Base-by-base conservation (phyloP, 1,140 invertebrate genomes). In the Bombus vancouverensis region DNA sequence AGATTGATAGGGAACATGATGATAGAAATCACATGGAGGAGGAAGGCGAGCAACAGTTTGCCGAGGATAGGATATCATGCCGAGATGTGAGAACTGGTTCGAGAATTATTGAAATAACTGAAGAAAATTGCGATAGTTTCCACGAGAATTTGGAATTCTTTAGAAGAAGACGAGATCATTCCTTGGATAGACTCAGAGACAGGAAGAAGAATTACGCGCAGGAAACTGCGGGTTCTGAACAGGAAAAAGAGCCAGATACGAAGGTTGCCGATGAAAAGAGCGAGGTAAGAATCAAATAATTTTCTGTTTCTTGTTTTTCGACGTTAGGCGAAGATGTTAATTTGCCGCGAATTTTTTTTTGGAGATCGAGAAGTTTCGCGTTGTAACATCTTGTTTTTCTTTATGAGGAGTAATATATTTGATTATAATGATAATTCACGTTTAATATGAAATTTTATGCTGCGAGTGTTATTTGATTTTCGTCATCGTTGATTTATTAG, bases 101-200 rank as follows among this genome's bases (percentile, higher is more conserved):
- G 0, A 89, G 92, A 28, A 93, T 95, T 13, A 95, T 95, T 18
- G 94, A 94, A 42, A 94, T 95, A 28, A 95, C 94, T 0, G 94
- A 95, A 66, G 94, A 95, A 77, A 95, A 95, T 34, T 95, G 94
- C 65, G 94, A 95, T 74, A 95, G 94, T 71, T 95, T 95, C 68
- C 94, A 95, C 32, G 94, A 95, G 80, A 94, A 95, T 53, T 62
- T 95, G 0, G 94, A 95, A 18, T 94, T 95, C 65, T 95, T 95
- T n/a, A 92, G 90, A 0, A 87, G 93, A n/a, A 89, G 93, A 59
- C 89, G 91, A 25, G 89, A 92, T 70, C 91, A 75, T 6, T 82
- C 79, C 12, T 13, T 39, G n/a, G 88, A 89, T 32, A 37, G 53
- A 47, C 66, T 76, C 2, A 34, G 68, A 12, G 81, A 87, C 4